phyloP scores from a whole-genome alignment of 2,797 vertebrate species.

The Selene dorsalis region DNA sequence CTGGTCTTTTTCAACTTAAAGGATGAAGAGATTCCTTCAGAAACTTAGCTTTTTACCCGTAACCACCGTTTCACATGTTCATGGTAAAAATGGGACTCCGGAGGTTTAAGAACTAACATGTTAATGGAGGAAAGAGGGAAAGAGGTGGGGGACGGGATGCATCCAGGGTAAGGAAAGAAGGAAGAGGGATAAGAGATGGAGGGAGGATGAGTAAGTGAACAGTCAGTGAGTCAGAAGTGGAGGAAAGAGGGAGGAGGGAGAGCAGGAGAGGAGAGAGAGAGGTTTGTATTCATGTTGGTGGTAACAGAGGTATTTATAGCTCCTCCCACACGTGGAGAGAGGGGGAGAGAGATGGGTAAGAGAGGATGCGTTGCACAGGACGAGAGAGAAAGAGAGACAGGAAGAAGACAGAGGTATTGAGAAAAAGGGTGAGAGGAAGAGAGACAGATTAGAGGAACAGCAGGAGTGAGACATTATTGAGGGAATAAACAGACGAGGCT shows the following conservation, averaged over 20 bases:
- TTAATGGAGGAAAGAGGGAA: constrained; percentile 3
- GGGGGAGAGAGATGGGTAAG: constrained; percentile 47
- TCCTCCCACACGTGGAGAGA: constrained; percentile 75
- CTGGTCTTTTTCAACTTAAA: not conserved
- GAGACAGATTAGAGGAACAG: constrained; percentile 58
- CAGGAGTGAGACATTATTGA: constrained; percentile 50
- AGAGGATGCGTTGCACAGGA: constrained; percentile 45
- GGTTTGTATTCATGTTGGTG: constrained; percentile 79
- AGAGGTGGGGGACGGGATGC: constrained; percentile 20
- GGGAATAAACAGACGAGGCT: constrained; percentile 38
- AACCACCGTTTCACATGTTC: not conserved
- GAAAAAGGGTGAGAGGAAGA: constrained; percentile 42
- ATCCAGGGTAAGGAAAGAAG: constrained; percentile 46
- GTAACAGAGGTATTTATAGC: constrained; percentile 82
- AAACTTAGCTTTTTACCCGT: not conserved
- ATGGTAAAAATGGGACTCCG: not conserved
- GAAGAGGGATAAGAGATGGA: constrained; percentile 31
- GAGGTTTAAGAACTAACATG: not conserved
- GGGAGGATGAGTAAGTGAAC: constrained; percentile 56
- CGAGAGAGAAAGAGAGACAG: constrained; percentile 14
- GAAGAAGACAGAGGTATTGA: constrained; percentile 35
- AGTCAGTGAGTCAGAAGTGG: constrained; percentile 74
- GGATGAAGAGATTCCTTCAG: not conserved
- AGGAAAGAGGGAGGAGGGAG: constrained; percentile 53
- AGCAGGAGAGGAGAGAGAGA: constrained; percentile 70